Percentiles rank a stretch among this genome's conserved stretches.
phyloP scores from a whole-genome alignment of 2,113 vertebrate species.

The Ifrita kowaldi region DNA sequence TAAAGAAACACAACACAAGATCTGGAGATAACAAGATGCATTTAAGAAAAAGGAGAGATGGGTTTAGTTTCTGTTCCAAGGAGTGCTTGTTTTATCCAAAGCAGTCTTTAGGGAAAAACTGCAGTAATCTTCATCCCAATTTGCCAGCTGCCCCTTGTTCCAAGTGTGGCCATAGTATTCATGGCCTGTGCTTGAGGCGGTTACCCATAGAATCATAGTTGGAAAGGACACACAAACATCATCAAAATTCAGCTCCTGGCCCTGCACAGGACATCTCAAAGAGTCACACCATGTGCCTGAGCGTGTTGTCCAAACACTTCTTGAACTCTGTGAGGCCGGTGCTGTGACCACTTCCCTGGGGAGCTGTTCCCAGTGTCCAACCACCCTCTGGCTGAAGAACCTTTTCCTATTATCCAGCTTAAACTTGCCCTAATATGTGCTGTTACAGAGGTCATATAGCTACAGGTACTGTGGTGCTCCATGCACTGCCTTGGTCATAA shows the following conservation, averaged over 20 bases:
- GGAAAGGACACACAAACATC: background rate
- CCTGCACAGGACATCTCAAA: background rate
- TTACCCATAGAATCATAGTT: background rate
- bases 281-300: background rate
- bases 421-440: background rate
- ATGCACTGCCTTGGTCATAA: background rate
- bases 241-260: background rate
- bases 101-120: background rate
- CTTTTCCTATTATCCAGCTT: background rate
- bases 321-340: background rate
- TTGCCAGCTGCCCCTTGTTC: background rate
- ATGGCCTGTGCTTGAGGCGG: fast-evolving
- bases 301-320: background rate
- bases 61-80: background rate
- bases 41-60: background rate
- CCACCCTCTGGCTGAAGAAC: background rate
- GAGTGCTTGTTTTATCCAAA: background rate
- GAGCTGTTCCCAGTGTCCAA: background rate
- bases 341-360: background rate
- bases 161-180: fast-evolving
- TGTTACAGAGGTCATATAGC: background rate
- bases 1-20: background rate
- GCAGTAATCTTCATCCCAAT: background rate
- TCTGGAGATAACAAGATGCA: background rate
- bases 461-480: background rate